Evolutionary conservation across 1,140 invertebrate species (phyloP).

Genomic region (Triops cancriformis): DNA sequence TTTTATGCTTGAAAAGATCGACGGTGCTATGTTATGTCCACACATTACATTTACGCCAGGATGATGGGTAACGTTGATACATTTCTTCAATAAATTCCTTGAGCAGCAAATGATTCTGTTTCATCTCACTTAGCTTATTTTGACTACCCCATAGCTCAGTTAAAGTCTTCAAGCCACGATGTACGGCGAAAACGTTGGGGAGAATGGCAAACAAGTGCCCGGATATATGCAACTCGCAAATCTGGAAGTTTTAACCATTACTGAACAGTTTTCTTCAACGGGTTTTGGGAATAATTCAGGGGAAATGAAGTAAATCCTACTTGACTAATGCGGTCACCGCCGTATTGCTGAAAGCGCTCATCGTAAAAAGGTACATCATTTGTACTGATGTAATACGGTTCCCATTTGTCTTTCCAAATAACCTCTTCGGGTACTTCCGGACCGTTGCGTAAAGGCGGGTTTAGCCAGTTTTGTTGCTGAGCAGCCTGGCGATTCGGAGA

Average conservation of each 20-base stretch:
- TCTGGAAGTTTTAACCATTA: neutral
- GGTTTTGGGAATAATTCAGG: neutral
- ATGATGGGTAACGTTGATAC: neutral
- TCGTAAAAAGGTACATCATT: slow-evolving; percentile 49
- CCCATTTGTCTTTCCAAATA: slow-evolving; percentile 49
- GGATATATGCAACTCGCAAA: slow-evolving; percentile 15
- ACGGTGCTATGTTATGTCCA: neutral
- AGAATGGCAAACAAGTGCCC: neutral
- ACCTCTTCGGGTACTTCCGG: neutral
- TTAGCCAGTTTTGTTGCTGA: neutral
- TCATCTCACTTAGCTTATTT: neutral
- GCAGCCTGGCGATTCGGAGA: neutral
- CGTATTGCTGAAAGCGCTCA: slow-evolving; percentile 54
- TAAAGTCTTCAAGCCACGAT: neutral
- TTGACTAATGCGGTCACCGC: slow-evolving; percentile 55
- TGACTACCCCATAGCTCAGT: neutral
- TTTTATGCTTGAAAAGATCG: too few species aligned
- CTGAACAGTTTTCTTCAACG: neutral
- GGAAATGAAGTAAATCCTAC: slow-evolving; percentile 35
- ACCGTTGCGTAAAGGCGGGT: neutral
- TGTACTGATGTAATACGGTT: slow-evolving; percentile 51
- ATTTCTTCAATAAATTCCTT: neutral
- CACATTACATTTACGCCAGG: neutral
- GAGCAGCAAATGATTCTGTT: neutral
- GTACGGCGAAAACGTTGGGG: neutral